phyloP scores from a whole-genome alignment of 1,140 invertebrate species.

The Acromyrmex heyeri region DNA sequence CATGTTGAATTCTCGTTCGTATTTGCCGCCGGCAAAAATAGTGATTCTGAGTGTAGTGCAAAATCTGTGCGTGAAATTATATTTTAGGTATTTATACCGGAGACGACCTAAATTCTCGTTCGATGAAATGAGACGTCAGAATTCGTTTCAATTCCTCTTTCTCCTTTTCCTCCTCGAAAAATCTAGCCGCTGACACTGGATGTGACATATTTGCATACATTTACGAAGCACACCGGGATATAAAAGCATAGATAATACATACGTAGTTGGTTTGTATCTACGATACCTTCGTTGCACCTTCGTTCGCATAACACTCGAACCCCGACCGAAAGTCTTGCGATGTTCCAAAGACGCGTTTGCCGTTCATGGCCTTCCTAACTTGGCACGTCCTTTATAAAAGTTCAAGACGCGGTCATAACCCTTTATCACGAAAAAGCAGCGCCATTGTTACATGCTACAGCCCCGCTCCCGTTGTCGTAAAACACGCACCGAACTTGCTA shows the following conservation, averaged over 20 bases:
- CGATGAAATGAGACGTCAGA: slow-evolving; percentile 32
- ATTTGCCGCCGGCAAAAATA: slow-evolving; percentile 33
- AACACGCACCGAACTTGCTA: slow-evolving; percentile 48
- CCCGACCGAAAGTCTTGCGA: slow-evolving; percentile 24
- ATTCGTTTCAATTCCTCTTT: not conserved
- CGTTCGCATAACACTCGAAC: slow-evolving; percentile 12
- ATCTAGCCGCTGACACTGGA: slow-evolving; percentile 31
- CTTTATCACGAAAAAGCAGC: slow-evolving; percentile 53
- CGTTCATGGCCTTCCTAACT: slow-evolving; percentile 29
- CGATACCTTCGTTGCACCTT: slow-evolving; percentile 3
- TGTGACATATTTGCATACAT: slow-evolving; percentile 58
- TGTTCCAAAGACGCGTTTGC: slow-evolving; percentile 47
- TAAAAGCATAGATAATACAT: slow-evolving; percentile 34
- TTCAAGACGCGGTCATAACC: slow-evolving; percentile 53
- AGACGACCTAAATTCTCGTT: slow-evolving; percentile 42
- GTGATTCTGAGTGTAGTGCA: slow-evolving; percentile 14
- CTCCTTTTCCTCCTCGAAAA: not conserved
- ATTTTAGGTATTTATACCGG: slow-evolving; percentile 50
- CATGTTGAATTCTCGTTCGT: not conserved
- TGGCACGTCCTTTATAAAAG: slow-evolving; percentile 56
- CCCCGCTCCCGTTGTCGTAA: slow-evolving; percentile 23
- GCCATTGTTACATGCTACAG: slow-evolving; percentile 40
- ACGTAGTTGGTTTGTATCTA: slow-evolving; percentile 7
- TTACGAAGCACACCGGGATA: slow-evolving; percentile 29
- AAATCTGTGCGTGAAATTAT: slow-evolving; percentile 49